Evolutionary conservation across 2,797 vertebrate genomes (phyloP), one percentile per base, ranked within the genome.

Genomic region (Propithecus perrieri): DNA sequence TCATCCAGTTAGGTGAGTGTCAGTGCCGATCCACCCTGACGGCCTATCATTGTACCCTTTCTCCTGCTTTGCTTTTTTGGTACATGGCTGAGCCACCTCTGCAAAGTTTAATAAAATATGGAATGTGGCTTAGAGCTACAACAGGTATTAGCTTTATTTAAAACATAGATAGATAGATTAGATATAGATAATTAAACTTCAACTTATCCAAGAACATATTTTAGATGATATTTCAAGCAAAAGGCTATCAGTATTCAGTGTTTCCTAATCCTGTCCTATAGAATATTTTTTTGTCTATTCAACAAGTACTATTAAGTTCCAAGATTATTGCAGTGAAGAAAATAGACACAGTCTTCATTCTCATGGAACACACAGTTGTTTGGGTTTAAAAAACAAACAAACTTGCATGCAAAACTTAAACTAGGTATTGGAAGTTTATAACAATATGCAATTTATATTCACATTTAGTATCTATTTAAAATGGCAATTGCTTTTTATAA

Each of bases 1-100:
- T 99, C 98, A 99, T 99, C 98, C 99, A 99, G 80, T 97, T 99
- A 97, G 99, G 99, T 99, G 97, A 99, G 99, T 85, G 28, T 97
- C 71, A 7, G 35, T 33, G 28, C 41, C 7, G 22, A 63, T 17
- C 11, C 17, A 0, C 0, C 5, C 3, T 24, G 15, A 28, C 91
- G 93, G 72, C 61, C 80, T 61, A 0, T 41, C 48, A 28, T 0
- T n/a, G 33, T 61, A 28, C 69, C 61, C 13, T 3, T 0, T 28
- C 13, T 26, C 41, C 76, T 89, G 61, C 95, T 96, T 97, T 78
- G 92, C 93, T 95, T 53, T 4, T 74, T 85, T 81, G 94, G 90
- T 85, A 50, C 55, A 10, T 92, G 80, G 86, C 30, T n/a, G 83
- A 86, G 55, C 57, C 85, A 61, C 61, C 30, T 33, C 89, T 96